Evolutionary conservation across 2,888 invertebrate genomes (phyloP).

Genomic region (Heliothis peltigera): DNA sequence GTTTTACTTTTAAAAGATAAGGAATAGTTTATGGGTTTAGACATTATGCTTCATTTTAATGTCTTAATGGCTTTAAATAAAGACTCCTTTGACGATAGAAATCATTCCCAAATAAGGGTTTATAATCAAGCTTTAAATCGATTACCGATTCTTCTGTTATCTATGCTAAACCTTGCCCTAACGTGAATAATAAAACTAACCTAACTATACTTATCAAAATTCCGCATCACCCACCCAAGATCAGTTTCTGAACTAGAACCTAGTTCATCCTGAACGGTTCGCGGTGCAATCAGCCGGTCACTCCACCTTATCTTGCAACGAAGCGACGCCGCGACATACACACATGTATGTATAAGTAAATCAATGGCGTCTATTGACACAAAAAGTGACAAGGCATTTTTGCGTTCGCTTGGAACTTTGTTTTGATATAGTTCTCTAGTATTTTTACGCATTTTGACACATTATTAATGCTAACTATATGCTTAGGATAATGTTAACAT

Average conservation of each 20-base stretch:
- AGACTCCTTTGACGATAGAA: too few relatives aligned
- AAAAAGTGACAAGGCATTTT: constrained; percentile 32
- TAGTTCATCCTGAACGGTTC: constrained; percentile 11
- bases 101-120: too few relatives aligned
- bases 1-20: not conserved
- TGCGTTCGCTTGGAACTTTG: constrained; percentile 13
- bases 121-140: too few relatives aligned
- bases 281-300: constrained; percentile 38
- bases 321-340: constrained; percentile 34
- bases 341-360: constrained; percentile 48
- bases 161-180: too few relatives aligned
- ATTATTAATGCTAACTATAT: too few relatives aligned
- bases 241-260: not conserved
- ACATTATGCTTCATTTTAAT: not conserved
- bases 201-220: too few relatives aligned
- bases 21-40: not conserved
- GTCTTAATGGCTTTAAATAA: not conserved
- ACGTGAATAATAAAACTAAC: too few relatives aligned
- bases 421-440: too few relatives aligned
- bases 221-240: not conserved
- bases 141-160: too few relatives aligned
- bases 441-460: too few relatives aligned
- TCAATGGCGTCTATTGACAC: constrained; percentile 53
- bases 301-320: constrained; percentile 54
- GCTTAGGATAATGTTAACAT: too few relatives aligned